Evolutionary conservation across 2,888 invertebrate species (phyloP).

Genomic region (Cerastoderma edule): DNA sequence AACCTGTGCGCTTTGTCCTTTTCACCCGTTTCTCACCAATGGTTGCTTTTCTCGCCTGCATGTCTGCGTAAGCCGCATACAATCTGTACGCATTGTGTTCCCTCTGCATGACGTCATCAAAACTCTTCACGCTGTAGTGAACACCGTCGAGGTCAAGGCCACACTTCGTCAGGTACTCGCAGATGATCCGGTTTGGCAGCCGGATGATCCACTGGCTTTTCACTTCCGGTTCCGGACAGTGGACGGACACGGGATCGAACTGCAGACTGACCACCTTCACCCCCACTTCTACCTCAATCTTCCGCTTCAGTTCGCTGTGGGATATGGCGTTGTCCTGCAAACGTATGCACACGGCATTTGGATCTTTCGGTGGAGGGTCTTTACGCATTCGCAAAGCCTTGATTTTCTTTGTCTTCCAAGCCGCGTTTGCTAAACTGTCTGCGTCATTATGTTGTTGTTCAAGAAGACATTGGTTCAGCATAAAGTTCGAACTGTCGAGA

Average conservation of each 20-base stretch:
- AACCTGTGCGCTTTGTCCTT: not conserved
- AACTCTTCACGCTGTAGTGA: constrained; percentile 49
- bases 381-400: constrained; percentile 61
- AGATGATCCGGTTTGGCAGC: constrained; percentile 48
- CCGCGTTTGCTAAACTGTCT: too few relatives aligned
- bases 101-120: constrained; percentile 65
- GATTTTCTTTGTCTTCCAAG: constrained; percentile 62
- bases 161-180: constrained; percentile 43
- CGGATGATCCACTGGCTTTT: constrained; percentile 66
- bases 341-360: constrained; percentile 56
- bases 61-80: constrained; percentile 49
- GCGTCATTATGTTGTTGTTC: too few relatives aligned
- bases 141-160: constrained; percentile 62
- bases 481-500: too few relatives aligned
- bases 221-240: constrained; percentile 55
- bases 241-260: constrained; percentile 65
- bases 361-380: constrained; percentile 59
- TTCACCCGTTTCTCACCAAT: not conserved
- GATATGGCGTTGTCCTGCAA: constrained; percentile 57
- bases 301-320: constrained; percentile 56
- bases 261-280: constrained; percentile 51
- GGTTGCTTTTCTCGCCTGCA: constrained; percentile 5
- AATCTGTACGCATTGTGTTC: constrained; percentile 68
- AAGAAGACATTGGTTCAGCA: too few relatives aligned
- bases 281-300: constrained; percentile 57